Base-by-base conservation (phyloP, 1,140 invertebrate genomes). In the Arctopsyche grandis region DNA sequence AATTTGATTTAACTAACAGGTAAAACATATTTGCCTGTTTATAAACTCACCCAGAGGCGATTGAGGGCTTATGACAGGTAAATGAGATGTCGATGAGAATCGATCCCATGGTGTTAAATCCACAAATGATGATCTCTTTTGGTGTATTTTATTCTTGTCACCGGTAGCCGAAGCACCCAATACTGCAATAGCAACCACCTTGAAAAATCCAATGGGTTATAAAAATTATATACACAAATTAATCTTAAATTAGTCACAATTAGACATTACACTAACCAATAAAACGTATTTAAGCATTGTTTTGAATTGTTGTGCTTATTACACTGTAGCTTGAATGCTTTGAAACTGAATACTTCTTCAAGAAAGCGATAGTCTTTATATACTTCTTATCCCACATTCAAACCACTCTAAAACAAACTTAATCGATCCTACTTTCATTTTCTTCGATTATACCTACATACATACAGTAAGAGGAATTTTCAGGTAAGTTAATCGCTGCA, bases 41-140 rank as follows among this genome's bases (percentile, higher is more conserved):
- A n/a, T n/a, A 38, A 38, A 38, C 7, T 38, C 44, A 71, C 69
- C 43, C 16, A 4, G 22, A 29, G 44, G 12, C 26, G 44, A 19
- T n/a, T 29, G n/a, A 19, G 69, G 4, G 21, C 19, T 21, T 46
- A 48, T 16, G 0, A 48, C 38, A 44, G 69, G 69, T 5, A 71
- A 44, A 19, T 71, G 69, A 10, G 29, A 21, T 1, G 24, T 9
- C 12, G 63, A 26, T 12, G 63, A 26, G 24, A 29, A 44, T 46
- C 38, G 5, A 46, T 71, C 69, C 69, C 69, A 71, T 46, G 69
- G 29, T n/a, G 16, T 10, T 12, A 21, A 71, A 21, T 71, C 69
- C 0, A 71, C n/a, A 48, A 44, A n/a, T 16, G 44, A 48, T 0
- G 69, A 71, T 46, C 69, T 71, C 22, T 71, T 71, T 5, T 48